Evolutionary conservation across 2,797 vertebrate species (phyloP), one percentile per base, ranked within the genome.

Genomic region (Notolepis coatsorum): DNA sequence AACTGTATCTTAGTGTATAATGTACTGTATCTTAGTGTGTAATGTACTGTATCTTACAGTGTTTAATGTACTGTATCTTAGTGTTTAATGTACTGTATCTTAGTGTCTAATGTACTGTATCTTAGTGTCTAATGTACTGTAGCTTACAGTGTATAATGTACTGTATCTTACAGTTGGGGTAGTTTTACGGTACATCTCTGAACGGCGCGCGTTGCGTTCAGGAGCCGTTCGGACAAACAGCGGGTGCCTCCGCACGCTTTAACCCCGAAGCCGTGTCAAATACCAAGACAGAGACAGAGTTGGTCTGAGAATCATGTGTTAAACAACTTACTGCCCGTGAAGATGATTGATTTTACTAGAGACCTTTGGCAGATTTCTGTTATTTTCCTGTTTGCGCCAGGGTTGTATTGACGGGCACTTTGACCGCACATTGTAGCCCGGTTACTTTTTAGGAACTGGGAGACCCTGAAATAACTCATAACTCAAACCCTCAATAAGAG

Each of bases 221-320:
- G 65, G 43, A 30, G 45, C 33, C 81, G 49, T 66, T 80, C 77
- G 73, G 75, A 65, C 62, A 64, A 71, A 53, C 61, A 73, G 54
- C 85, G 77, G 74, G 84, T 89, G 78, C 76, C 81, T 77, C 25
- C 43, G 23, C 77, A 61, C 77, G 73, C 74, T 63, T 81, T 48
- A 71, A 65, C n/a, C 43, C n/a, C 13, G n/a, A 73, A 39, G 27
- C 38, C 54, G 71, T 68, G 68, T 79, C 52, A 80, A 87, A 84
- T 46, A 58, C 50, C 21, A 24, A 71, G 48, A 62, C 18, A 57
- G 47, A 56, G 45, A 46, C 53, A 49, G 25, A 43, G 56, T 24
- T 47, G 71, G 58, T 50, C 65, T 35, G 30, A 38, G 21, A 8
- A 33, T 75, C 84, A 62, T 63, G 71, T 79, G 67, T 65, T 82